Conservation (phyloP, 2,888 invertebrate species). For the Dolichopus griseipennis region DNA sequence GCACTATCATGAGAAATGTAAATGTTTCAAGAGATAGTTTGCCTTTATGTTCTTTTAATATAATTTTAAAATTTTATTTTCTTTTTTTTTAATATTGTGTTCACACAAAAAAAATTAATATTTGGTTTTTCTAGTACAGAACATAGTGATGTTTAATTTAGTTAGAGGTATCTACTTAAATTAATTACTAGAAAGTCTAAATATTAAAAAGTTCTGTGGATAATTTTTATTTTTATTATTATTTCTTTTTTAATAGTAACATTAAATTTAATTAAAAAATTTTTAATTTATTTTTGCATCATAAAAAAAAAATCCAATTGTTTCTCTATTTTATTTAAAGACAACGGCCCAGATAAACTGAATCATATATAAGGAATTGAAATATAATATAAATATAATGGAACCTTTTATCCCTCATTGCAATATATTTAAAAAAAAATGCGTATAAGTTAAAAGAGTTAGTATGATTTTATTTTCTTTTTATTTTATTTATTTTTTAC, state of each 20-base stretch:
- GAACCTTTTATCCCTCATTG: slow-evolving; percentile 1
- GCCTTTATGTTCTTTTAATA: neutral
- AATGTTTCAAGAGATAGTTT: slow-evolving; percentile 19
- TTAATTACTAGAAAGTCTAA: too few relatives aligned
- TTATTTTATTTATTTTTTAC: neutral
- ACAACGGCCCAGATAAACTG: slow-evolving; percentile 23
- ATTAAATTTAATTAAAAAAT: neutral
- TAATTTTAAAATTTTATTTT: neutral
- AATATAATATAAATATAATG: neutral
- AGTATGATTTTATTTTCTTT: neutral
- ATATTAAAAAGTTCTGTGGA: too few relatives aligned
- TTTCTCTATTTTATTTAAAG: slow-evolving; percentile 20
- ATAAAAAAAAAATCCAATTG: slow-evolving; percentile 8
- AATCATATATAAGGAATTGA: neutral
- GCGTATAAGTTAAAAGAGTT: neutral
- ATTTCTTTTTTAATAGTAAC: neutral
- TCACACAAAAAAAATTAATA: too few relatives aligned
- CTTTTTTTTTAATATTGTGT: neutral
- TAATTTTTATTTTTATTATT: slow-evolving; percentile 1
- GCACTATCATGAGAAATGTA: slow-evolving; percentile 15
- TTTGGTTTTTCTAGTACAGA: too few relatives aligned
- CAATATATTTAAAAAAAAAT: neutral
- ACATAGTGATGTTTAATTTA: too few relatives aligned
- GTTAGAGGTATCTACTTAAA: too few relatives aligned
- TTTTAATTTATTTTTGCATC: neutral